Evolutionary conservation across 2,888 invertebrate species (phyloP).

Genomic region (Schizaphis graminum): DNA sequence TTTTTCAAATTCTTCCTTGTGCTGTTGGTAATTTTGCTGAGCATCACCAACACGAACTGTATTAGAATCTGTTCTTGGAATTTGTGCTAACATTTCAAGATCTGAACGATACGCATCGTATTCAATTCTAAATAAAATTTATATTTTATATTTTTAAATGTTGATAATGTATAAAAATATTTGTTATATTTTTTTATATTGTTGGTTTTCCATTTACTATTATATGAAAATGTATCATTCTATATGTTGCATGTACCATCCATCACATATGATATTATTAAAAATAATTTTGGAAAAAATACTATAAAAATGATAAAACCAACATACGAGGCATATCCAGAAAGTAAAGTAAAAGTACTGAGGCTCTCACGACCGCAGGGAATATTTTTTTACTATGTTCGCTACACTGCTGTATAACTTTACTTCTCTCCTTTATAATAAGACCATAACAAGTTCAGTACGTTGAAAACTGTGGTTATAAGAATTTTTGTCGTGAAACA

Average conservation of each 20-base stretch:
- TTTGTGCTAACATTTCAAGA: conserved; percentile 84
- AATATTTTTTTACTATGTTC: too few species aligned
- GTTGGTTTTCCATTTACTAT: not conserved
- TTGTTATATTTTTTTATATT: conserved; percentile 69
- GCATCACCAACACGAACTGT: conserved; percentile 82
- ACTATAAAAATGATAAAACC: not conserved
- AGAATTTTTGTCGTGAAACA: too few species aligned
- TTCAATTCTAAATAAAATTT: conserved; percentile 80
- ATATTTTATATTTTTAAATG: not conserved
- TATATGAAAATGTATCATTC: not conserved
- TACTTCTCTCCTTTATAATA: too few species aligned
- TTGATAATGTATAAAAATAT: conserved; percentile 69
- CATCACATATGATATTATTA: not conserved
- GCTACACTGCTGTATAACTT: too few species aligned
- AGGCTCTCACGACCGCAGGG: too few species aligned
- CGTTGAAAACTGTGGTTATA: too few species aligned
- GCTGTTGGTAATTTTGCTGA: conserved; percentile 84
- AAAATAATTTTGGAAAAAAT: not conserved
- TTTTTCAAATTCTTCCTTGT: conserved; percentile 92
- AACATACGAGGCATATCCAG: too few species aligned
- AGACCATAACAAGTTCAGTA: too few species aligned
- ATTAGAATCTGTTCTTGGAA: conserved; percentile 74
- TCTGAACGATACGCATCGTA: conserved; percentile 98
- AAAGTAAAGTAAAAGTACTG: too few species aligned
- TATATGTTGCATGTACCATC: not conserved